Percentiles rank a stretch among this genome's conserved stretches.
Conservation (phyloP, 1,140 invertebrate genomes). For the Drosophila tristis region DNA sequence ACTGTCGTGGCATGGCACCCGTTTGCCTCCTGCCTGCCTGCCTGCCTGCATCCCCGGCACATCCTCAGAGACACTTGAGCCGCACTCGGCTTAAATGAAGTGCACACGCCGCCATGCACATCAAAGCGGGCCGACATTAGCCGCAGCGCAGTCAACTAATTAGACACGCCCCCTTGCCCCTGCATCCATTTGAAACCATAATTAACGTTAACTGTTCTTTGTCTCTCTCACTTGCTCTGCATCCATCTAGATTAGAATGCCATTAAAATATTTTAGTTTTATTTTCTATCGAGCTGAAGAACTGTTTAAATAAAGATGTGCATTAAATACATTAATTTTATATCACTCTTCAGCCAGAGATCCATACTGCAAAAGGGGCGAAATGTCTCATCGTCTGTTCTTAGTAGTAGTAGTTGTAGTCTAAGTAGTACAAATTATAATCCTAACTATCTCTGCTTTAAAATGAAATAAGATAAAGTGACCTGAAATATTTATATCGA, state of each 20-base stretch:
- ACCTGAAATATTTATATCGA: no score
- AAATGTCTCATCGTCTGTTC: no score
- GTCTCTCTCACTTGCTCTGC: neutral
- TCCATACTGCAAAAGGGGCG: no score
- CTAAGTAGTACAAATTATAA: no score
- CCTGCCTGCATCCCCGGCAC: constrained; percentile 42
- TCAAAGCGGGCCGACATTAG: constrained; percentile 68
- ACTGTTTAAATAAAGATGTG: constrained; percentile 37
- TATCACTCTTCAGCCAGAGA: no score
- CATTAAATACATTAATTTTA: constrained; percentile 6
- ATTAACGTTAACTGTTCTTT: constrained; percentile 63
- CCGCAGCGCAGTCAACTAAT: constrained; percentile 60
- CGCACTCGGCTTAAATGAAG: constrained; percentile 80
- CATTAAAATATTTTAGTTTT: constrained; percentile 46
- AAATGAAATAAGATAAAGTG: no score
- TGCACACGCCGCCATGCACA: constrained; percentile 77
- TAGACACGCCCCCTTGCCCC: constrained; percentile 63
- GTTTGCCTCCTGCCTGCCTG: neutral
- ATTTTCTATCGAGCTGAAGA: constrained; percentile 2
- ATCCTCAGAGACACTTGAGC: constrained; percentile 76
- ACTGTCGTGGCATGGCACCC: constrained; percentile 23
- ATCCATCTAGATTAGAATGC: constrained; percentile 28
- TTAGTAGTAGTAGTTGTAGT: no score
- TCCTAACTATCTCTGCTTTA: no score
- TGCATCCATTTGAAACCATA: constrained; percentile 37